These are phyloP conservation scores for Papilio demoleus DNA, from an alignment of 2,888 invertebrate genomes.

Conservation along the genomic window DNA sequence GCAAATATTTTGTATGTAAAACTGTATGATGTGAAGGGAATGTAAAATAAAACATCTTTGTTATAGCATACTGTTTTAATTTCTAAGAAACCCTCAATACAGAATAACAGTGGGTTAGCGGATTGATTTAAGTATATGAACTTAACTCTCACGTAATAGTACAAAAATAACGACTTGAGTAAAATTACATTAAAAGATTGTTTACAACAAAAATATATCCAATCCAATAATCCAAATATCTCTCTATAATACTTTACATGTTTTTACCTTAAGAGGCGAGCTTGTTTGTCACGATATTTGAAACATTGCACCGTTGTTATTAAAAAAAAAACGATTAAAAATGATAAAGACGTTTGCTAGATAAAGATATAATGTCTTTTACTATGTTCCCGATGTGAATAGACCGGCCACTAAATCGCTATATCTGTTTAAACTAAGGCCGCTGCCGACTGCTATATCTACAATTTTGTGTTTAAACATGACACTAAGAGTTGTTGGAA, in stretches of 20 bases:
- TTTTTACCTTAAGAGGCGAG: conserved; percentile 46
- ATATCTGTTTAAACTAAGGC: conserved; percentile 79
- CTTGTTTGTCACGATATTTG: conserved; percentile 49
- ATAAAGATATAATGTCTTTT: conserved; percentile 69
- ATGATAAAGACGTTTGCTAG: conserved; percentile 50
- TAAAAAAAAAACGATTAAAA: conserved; percentile 65
- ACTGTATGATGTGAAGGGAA: not conserved
- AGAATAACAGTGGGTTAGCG: conserved; percentile 81
- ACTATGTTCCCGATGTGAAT: conserved; percentile 70
- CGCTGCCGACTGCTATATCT: conserved; percentile 77
- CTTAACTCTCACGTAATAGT: conserved; percentile 77
- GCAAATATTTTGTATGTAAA: too few species aligned
- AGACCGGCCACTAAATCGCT: conserved; percentile 59
- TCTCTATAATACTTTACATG: conserved; percentile 50
- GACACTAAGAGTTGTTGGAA: conserved; percentile 51
- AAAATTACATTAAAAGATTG: conserved; percentile 52
- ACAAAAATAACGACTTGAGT: conserved; percentile 78
- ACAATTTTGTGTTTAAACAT: conserved; percentile 75
- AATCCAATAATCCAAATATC: conserved; percentile 51
- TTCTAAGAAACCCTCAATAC: conserved; percentile 83
- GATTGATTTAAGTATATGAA: conserved; percentile 75
- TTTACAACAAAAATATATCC: conserved; percentile 52
- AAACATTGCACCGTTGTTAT: conserved; percentile 55
- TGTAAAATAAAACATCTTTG: conserved; percentile 72
- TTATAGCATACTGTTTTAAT: conserved; percentile 84